These are phyloP conservation scores for Oncorhynchus mykiss DNA, from an alignment of 2,113 vertebrate genomes.

Conservation along the genomic window DNA sequence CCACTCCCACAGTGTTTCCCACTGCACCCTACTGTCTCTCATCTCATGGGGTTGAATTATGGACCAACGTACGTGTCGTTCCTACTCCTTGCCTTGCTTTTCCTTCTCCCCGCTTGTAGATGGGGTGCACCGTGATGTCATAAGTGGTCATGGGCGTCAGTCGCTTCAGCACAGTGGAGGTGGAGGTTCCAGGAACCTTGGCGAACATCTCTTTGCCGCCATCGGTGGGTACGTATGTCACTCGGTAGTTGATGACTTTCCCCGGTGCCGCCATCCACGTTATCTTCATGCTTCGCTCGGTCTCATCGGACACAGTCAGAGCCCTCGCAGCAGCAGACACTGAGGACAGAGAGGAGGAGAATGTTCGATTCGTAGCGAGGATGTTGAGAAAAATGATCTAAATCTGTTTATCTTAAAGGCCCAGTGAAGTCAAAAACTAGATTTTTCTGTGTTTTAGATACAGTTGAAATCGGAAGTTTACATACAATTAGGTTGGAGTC, in stretches of 20 bases:
- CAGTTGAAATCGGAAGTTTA: too few relatives aligned
- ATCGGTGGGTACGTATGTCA: conserved; percentile 74
- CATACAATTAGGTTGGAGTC: too few relatives aligned
- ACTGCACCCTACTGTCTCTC: conserved; percentile 32
- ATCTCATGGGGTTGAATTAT: conserved; percentile 66
- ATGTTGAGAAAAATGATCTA: too few relatives aligned
- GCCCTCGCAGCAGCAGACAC: conserved; percentile 76
- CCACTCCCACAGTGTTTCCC: conserved; percentile 2
- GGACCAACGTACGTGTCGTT: conserved; percentile 89
- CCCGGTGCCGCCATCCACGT: conserved; percentile 85
- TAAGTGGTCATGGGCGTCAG: conserved; percentile 86
- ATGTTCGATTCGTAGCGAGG: too few relatives aligned
- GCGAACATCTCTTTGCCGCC: conserved; percentile 81
- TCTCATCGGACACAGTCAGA: conserved; percentile 85
- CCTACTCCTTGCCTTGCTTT: conserved; percentile 94
- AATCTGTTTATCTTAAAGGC: too few relatives aligned
- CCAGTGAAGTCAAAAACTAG: too few relatives aligned
- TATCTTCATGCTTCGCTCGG: conserved; percentile 84
- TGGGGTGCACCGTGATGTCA: conserved; percentile 82
- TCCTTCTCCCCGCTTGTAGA: conserved; percentile 89
- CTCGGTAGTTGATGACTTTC: conserved; percentile 82
- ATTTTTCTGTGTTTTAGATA: too few relatives aligned
- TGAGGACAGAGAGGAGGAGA: conserved; percentile 46
- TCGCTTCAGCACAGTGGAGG: conserved; percentile 72
- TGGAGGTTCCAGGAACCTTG: conserved; percentile 75